A percentile compares a stretch with the other conserved stretches of the same genome.
phyloP scores from a whole-genome alignment of 2,888 invertebrate species.

The Spodoptera picta region DNA sequence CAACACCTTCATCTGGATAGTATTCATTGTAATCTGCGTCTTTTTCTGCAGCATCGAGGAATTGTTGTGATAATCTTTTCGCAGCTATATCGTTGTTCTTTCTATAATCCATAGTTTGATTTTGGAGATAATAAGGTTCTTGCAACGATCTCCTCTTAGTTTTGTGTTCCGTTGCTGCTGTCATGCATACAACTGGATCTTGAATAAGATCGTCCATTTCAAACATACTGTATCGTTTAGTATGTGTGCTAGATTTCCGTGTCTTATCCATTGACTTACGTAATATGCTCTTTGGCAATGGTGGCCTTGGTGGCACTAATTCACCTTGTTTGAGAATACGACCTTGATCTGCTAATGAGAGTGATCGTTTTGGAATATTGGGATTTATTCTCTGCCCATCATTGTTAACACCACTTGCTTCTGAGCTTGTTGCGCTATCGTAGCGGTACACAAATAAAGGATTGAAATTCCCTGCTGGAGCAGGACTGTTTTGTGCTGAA shows the following conservation, averaged over 20 bases:
- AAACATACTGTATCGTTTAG: slow-evolving; percentile 94
- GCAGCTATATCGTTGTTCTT: slow-evolving; percentile 87
- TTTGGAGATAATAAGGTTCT: slow-evolving; percentile 91
- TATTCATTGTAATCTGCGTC: slow-evolving; percentile 87
- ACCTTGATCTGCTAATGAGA: slow-evolving; percentile 89
- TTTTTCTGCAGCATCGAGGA: slow-evolving; percentile 86
- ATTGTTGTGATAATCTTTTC: slow-evolving; percentile 85
- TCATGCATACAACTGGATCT: slow-evolving; percentile 83
- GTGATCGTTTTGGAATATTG: slow-evolving; percentile 91
- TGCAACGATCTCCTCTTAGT: slow-evolving; percentile 92
- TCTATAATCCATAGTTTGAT: slow-evolving; percentile 84
- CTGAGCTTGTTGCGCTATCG: slow-evolving; percentile 92
- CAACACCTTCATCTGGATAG: slow-evolving; percentile 90
- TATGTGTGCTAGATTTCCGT: slow-evolving; percentile 83
- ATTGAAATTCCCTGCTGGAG: slow-evolving; percentile 89
- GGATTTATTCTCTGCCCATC: slow-evolving; percentile 85
- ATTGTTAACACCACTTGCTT: slow-evolving; percentile 91
- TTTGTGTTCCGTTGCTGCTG: slow-evolving; percentile 84
- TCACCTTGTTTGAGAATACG: slow-evolving; percentile 83
- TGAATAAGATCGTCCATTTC: slow-evolving; percentile 90
- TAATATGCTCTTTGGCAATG: slow-evolving; percentile 92
- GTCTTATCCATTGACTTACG: slow-evolving; percentile 90
- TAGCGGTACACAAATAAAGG: slow-evolving; percentile 95
- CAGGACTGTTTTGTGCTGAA: slow-evolving; percentile 91
- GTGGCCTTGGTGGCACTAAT: slow-evolving; percentile 91